Evolutionary conservation across 2,797 vertebrate species (phyloP).

Genomic region (Graptemys geographica): DNA sequence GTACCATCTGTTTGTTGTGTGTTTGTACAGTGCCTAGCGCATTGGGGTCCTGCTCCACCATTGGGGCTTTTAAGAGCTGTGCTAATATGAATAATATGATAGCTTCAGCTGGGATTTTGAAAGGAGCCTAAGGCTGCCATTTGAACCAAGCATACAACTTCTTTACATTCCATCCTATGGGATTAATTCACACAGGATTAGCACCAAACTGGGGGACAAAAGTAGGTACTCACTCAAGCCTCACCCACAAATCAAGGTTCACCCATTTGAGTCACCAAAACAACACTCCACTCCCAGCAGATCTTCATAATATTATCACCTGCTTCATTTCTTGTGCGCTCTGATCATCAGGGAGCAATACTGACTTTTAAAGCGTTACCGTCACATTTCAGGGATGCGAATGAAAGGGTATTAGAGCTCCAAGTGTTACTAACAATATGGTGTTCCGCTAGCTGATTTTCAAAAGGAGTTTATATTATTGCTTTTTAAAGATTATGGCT

Average conservation of each 20-base stretch:
- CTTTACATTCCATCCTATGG: not conserved
- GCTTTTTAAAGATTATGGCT: not conserved
- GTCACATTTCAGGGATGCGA: not conserved
- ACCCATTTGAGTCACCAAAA: not conserved
- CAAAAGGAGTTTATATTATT: not conserved
- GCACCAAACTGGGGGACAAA: not conserved
- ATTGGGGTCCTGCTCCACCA: not conserved
- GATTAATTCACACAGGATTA: not conserved
- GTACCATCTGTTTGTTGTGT: not conserved
- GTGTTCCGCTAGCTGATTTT: rapidly evolving
- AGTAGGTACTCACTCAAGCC: not conserved
- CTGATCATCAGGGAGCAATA: not conserved
- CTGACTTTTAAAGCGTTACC: not conserved
- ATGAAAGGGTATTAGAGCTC: not conserved
- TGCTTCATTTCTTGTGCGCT: not conserved
- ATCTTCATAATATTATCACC: not conserved
- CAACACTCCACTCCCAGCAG: not conserved
- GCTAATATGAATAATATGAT: not conserved
- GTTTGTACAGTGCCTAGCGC: not conserved
- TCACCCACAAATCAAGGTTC: too few relatives aligned
- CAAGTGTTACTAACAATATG: not conserved
- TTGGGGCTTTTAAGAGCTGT: not conserved
- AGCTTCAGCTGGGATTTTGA: not conserved
- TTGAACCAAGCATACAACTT: not conserved
- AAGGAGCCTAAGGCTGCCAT: not conserved